Evolutionary conservation across 2,113 vertebrate species (phyloP).

Genomic region (Neolamprologus ventralis): DNA sequence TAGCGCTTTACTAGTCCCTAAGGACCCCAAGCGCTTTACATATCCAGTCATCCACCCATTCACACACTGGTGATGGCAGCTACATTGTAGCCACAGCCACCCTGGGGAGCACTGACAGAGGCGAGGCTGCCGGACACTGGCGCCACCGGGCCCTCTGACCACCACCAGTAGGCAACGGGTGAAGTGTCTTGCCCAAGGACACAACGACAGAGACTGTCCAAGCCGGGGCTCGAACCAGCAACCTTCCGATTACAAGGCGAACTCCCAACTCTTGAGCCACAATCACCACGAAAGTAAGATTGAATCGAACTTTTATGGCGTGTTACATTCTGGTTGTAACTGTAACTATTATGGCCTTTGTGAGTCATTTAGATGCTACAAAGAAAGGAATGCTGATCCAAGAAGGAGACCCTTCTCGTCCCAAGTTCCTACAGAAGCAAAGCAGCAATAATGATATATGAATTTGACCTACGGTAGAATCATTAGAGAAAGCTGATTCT

Average conservation of each 20-base stretch:
- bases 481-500: neutral
- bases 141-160: rapidly evolving
- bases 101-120: rapidly evolving
- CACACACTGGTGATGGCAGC: no score
- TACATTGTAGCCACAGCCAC: rapidly evolving
- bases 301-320: rapidly evolving
- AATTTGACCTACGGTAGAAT: neutral
- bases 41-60: rapidly evolving
- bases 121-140: no score
- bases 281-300: rapidly evolving
- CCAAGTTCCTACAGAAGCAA: neutral
- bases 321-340: neutral
- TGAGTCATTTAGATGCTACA: neutral
- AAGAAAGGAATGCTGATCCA: neutral
- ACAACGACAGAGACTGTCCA: no score
- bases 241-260: no score
- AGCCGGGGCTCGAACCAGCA: no score
- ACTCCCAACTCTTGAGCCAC: no score
- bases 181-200: no score
- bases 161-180: no score
- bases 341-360: neutral
- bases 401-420: neutral
- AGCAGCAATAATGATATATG: neutral
- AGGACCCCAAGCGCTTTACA: no score
- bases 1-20: no score